Evolutionary conservation across 2,888 invertebrate genomes (phyloP), one percentile per base, ranked within the genome.

Genomic region (Zeuzera pyrina): DNA sequence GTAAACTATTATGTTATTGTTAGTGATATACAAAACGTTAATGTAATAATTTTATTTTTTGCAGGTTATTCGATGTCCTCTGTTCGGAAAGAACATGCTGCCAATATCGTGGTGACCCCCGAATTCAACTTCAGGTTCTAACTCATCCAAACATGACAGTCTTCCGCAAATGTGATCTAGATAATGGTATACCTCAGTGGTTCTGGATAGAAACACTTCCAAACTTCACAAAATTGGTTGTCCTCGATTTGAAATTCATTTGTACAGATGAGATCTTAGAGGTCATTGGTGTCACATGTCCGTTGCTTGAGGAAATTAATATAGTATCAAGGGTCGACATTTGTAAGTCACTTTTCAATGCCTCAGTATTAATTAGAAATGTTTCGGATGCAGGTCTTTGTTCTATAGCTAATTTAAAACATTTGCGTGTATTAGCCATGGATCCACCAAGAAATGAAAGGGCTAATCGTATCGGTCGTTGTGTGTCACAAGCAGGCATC

Each of bases 51-150:
- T 49, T 39, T 35, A 34, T 54, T 48, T 78, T 26, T 41, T 79
- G 41, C 79, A 84, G 84, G 67, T 72, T 84, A 65, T 83, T 84
- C 45, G 81, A 84, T 67, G 65, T 76, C 59, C 74, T 84, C 58
- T 84, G 84, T 72, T 70, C 72, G 43, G 67, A 77, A 58, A 60
- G 84, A 66, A 66, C 68, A 53, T 68, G 65, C 51, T 68, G 68
- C 52, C 63, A 57, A 41, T 73, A 73, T 51, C 67, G 63, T 13
- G 74, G 77, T 36, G 79, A 84, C 45, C 79, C 83, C 36, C 63
- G 77, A 31, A 47, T 77, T 38, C 84, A 78, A 43, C 76, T 84
- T 2, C 61, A 67, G 40, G 65, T 78, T 13, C 51, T 84, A 30
- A 70, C 70, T 19, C 83, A 84, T 43, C 81, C 84, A 36, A 65